Evolutionary conservation across 2,797 vertebrate species (phyloP).

Genomic region (Sebastes reedi): DNA sequence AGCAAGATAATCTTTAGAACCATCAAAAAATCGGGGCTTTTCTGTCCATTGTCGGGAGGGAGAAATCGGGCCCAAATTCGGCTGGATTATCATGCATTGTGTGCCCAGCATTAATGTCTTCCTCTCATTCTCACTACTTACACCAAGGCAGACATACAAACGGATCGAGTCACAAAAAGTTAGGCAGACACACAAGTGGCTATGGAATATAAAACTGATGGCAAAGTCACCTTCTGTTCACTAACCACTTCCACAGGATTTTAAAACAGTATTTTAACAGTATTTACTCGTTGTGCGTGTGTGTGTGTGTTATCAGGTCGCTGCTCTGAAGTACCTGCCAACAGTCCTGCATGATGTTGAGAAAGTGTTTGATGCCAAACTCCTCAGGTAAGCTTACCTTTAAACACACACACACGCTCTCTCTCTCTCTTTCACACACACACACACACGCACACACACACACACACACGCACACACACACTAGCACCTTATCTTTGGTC

Average conservation of each 20-base stretch:
- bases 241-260: conserved; percentile 5
- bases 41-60: too few relatives aligned
- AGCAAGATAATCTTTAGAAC: too few relatives aligned
- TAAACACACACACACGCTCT: not conserved
- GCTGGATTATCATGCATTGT: too few relatives aligned
- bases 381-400: conserved; percentile 88
- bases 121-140: not conserved
- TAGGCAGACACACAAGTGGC: conserved; percentile 1
- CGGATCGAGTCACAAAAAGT: conserved; percentile 10
- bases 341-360: conserved; percentile 96
- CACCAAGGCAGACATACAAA: conserved; percentile 1
- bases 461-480: not conserved
- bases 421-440: not conserved
- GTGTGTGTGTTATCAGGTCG: conserved; percentile 83
- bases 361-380: conserved; percentile 92
- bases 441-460: not conserved
- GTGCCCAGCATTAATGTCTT: not conserved
- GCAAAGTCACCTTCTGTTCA: conserved; percentile 52
- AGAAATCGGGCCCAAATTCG: too few relatives aligned
- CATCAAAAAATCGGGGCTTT: too few relatives aligned
- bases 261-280: conserved; percentile 13
- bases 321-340: conserved; percentile 96
- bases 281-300: conserved; percentile 28
- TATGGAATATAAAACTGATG: conserved; percentile 36
- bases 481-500: conserved; percentile 29